These are phyloP conservation scores for Amphiprion clarkii DNA, from an alignment of 2,797 vertebrate genomes.

Conservation along the genomic window DNA sequence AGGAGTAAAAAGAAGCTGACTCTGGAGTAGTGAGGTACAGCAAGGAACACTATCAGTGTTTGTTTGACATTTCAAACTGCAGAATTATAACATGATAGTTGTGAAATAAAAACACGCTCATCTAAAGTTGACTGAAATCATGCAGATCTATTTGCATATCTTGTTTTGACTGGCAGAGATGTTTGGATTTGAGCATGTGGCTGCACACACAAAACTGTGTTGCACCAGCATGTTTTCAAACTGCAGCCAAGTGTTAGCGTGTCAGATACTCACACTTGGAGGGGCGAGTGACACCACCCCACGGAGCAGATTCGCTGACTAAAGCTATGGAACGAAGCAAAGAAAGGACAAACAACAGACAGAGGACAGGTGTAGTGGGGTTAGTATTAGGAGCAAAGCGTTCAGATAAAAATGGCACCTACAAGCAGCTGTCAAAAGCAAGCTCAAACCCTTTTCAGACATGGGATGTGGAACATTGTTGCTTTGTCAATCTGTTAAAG, in stretches of 20 bases:
- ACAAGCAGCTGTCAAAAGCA: slow-evolving; percentile 10
- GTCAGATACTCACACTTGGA: slow-evolving; percentile 84
- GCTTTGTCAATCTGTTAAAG: too few relatives aligned
- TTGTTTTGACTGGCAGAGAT: background rate
- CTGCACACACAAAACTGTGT: background rate
- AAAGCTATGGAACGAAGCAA: slow-evolving; percentile 76
- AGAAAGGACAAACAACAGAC: slow-evolving; percentile 4
- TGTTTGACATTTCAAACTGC: too few relatives aligned
- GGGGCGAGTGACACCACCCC: slow-evolving; percentile 71
- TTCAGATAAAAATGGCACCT: background rate
- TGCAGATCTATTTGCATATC: background rate
- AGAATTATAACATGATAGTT: background rate
- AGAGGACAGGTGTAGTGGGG: background rate
- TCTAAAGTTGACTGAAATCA: background rate
- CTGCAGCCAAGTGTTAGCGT: background rate
- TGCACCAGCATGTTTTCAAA: background rate
- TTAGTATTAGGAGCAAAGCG: slow-evolving; percentile 50
- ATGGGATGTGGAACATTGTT: too few relatives aligned
- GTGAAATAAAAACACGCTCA: background rate
- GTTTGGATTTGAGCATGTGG: background rate
- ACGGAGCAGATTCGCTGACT: slow-evolving; percentile 73
- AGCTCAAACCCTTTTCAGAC: background rate
- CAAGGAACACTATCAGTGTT: too few relatives aligned
- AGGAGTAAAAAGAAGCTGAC: background rate
- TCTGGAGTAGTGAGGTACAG: background rate